phyloP scores from a whole-genome alignment of 2,113 vertebrate genomes.

The Corvus cornix region DNA sequence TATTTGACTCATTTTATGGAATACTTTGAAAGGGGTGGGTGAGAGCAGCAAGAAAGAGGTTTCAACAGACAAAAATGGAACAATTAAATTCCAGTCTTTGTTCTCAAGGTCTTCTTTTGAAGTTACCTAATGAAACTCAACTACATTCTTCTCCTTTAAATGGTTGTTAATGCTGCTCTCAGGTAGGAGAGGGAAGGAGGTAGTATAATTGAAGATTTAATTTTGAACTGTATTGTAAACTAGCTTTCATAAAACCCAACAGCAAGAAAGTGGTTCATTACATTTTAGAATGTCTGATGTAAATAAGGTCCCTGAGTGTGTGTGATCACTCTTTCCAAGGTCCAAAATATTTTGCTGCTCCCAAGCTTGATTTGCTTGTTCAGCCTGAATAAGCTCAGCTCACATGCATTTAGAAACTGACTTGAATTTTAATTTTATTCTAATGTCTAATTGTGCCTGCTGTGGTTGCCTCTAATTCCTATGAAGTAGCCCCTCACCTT shows the following conservation, averaged over 20 bases:
- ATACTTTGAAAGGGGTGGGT: background rate
- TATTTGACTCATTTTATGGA: background rate
- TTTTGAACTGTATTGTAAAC: constrained; percentile 18
- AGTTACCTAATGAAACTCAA: background rate
- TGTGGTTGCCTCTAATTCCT: background rate
- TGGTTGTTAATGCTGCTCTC: background rate
- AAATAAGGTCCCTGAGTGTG: background rate
- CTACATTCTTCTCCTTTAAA: background rate
- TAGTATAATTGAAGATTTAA: background rate
- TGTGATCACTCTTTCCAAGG: background rate
- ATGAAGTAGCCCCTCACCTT: background rate
- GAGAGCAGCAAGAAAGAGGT: background rate
- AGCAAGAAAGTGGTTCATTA: background rate
- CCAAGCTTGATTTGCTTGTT: background rate
- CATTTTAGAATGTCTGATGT: background rate
- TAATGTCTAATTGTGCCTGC: background rate
- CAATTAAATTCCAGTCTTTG: background rate
- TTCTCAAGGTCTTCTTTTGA: constrained; percentile 3
- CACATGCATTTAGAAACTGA: background rate
- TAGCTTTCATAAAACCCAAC: background rate
- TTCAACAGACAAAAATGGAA: background rate
- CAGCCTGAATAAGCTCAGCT: background rate
- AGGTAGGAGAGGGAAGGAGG: background rate
- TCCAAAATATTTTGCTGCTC: constrained; percentile 16
- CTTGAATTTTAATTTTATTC: constrained; percentile 33